A percentile compares a stretch with the other conserved stretches of the same genome.
Evolutionary conservation across 2,113 vertebrate genomes (phyloP).

Genomic region (Acinonyx jubatus): DNA sequence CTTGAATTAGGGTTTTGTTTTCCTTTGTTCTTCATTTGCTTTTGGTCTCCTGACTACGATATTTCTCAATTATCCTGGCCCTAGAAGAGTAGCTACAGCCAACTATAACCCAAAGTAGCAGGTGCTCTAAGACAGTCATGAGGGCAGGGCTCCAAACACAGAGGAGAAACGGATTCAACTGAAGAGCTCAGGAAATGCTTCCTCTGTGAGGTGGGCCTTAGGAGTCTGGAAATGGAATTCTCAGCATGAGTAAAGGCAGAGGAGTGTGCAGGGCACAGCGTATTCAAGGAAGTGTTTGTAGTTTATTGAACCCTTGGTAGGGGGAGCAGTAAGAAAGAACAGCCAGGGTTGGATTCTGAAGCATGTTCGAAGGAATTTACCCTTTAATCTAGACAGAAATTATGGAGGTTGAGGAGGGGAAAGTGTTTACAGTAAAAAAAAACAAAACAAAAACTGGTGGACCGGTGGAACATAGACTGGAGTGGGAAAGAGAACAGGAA

Average conservation of each 20-base stretch:
- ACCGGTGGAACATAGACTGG: not conserved
- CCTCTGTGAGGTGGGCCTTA: not conserved
- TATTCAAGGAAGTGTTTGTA: not conserved
- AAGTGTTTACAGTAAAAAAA: not conserved
- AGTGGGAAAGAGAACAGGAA: not conserved
- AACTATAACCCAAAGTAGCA: not conserved
- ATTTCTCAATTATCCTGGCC: not conserved
- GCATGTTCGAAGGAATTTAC: not conserved
- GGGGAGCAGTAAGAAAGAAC: not conserved
- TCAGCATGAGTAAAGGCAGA: not conserved
- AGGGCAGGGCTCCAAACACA: not conserved
- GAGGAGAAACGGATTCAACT: not conserved
- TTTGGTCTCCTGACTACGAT: not conserved
- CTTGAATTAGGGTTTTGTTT: not conserved
- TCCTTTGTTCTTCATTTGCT: no score
- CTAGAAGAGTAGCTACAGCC: not conserved
- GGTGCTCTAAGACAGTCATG: not conserved
- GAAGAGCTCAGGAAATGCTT: not conserved
- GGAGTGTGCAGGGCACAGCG: accelerated
- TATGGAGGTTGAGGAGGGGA: not conserved
- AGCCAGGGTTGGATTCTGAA: not conserved
- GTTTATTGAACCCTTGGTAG: not conserved
- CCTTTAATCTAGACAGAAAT: not conserved
- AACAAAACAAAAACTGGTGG: not conserved
- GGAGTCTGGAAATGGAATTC: not conserved